Percentiles rank a stretch among this genome's conserved stretches.
These are phyloP conservation scores for Hippocampus zosterae DNA, from an alignment of 2,113 vertebrate species.

Conservation along the genomic window DNA sequence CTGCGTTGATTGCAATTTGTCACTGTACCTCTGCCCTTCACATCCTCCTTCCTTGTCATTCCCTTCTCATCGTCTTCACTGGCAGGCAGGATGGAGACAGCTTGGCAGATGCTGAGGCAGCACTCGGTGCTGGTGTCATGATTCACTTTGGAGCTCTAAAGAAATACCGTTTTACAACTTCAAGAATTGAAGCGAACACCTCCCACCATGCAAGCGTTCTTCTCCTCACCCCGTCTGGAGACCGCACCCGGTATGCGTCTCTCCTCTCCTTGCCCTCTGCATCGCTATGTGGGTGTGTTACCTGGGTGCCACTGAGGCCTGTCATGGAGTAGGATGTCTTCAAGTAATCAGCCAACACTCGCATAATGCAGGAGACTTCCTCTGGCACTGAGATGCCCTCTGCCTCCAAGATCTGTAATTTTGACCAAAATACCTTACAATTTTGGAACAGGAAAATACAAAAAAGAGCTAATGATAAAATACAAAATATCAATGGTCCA, in stretches of 20 bases:
- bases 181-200: background rate
- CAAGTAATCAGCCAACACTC: conserved; percentile 63
- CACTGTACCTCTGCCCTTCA: conserved; percentile 43
- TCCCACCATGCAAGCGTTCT: background rate
- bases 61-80: conserved; percentile 70
- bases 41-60: conserved; percentile 66
- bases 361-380: conserved; percentile 61
- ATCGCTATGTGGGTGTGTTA: conserved; percentile 17
- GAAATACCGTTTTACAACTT: background rate
- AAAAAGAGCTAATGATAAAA: background rate
- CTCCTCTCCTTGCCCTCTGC: conserved; percentile 32
- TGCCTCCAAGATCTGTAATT: conserved; percentile 66
- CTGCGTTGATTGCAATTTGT: background rate
- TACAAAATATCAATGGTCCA: background rate
- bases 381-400: conserved; percentile 69
- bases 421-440: background rate
- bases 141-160: conserved; percentile 43
- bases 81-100: conserved; percentile 69
- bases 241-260: conserved; percentile 42
- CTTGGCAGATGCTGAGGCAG: conserved; percentile 73
- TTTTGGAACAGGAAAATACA: background rate
- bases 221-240: background rate
- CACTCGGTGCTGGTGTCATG: conserved; percentile 61
- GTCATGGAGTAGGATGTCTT: conserved; percentile 55
- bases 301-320: conserved; percentile 51